phyloP scores from a whole-genome alignment of 1,140 invertebrate species.

The Pseudomyrmex concolor region DNA sequence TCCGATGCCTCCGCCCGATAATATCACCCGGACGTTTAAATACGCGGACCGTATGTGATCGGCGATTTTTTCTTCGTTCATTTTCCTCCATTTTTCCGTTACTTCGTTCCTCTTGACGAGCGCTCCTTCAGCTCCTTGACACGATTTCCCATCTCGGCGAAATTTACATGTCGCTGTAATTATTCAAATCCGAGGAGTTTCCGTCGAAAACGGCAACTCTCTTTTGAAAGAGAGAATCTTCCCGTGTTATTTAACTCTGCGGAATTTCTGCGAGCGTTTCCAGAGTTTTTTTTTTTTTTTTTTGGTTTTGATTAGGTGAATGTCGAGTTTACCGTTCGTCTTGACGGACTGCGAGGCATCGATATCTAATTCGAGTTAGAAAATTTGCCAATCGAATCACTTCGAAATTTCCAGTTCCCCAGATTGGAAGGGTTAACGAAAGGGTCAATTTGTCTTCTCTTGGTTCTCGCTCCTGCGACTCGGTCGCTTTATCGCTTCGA shows the following conservation, averaged over 20 bases:
- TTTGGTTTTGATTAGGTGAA: too few relatives aligned
- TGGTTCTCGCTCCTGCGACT: not conserved
- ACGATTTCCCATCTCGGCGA: not conserved
- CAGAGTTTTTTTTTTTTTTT: not conserved
- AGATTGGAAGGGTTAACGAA: not conserved
- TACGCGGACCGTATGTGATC: conserved; percentile 13
- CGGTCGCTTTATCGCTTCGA: not conserved
- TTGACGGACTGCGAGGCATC: not conserved
- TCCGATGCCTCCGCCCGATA: conserved; percentile 24
- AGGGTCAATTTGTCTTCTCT: not conserved
- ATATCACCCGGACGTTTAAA: conserved; percentile 31
- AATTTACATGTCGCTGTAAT: not conserved
- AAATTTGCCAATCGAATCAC: conserved; percentile 1
- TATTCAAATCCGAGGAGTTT: not conserved
- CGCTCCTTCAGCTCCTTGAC: not conserved
- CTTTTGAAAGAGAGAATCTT: too few relatives aligned
- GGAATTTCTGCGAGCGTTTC: too few relatives aligned
- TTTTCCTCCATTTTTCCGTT: conserved; percentile 4
- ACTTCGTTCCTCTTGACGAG: not conserved
- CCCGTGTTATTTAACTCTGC: too few relatives aligned
- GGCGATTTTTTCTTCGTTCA: not conserved
- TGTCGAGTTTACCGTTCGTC: not conserved
- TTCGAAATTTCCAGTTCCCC: not conserved
- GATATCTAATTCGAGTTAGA: not conserved
- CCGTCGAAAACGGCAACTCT: too few relatives aligned